These are phyloP conservation scores for Eretmochelys imbricata DNA, from an alignment of 2,113 vertebrate genomes.

Conservation along the genomic window DNA sequence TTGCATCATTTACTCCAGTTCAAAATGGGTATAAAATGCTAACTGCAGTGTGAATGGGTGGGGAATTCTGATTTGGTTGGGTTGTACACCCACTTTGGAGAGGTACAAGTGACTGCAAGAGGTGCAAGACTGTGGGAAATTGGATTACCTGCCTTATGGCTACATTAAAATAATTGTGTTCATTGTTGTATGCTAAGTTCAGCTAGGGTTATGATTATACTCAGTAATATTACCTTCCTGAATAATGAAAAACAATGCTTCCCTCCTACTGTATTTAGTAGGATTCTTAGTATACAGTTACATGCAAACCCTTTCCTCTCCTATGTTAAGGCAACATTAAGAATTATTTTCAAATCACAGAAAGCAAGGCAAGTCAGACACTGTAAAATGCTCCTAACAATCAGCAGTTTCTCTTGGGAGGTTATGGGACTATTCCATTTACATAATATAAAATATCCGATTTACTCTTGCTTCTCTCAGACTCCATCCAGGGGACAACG, in stretches of 20 bases:
- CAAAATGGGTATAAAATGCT: background rate
- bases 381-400: background rate
- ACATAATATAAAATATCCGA: background rate
- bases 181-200: background rate
- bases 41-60: background rate
- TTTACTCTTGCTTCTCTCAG: background rate
- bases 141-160: background rate
- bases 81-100: background rate
- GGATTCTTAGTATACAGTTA: background rate
- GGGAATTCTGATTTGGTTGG: background rate
- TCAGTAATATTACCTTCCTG: background rate
- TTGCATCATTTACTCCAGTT: background rate
- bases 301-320: background rate
- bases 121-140: background rate
- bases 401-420: background rate
- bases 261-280: background rate
- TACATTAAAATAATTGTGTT: rapidly evolving
- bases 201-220: background rate
- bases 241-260: background rate
- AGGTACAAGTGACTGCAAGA: background rate
- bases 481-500: background rate
- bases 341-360: slow-evolving; percentile 19
- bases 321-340: background rate
- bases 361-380: background rate
- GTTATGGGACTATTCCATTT: slow-evolving; percentile 5